Evolutionary conservation across 2,797 vertebrate genomes (phyloP).

Genomic region (Ciconia nigra): DNA sequence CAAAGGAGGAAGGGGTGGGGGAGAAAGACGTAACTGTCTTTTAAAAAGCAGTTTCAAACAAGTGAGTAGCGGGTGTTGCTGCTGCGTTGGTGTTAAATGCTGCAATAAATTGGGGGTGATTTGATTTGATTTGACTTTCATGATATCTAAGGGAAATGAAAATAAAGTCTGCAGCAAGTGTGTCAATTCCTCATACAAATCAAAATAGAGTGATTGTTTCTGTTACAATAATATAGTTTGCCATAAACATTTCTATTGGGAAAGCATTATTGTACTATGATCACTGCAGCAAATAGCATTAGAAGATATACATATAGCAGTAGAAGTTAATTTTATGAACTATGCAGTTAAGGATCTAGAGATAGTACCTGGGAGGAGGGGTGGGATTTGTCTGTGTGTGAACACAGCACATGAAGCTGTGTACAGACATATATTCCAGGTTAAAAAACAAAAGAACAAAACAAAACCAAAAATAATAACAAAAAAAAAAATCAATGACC

Average conservation of each 20-base stretch:
- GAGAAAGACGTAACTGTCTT: not conserved
- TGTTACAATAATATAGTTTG: constrained; percentile 21
- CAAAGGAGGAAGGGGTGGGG: not conserved
- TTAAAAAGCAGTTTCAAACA: not conserved
- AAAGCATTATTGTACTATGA: not conserved
- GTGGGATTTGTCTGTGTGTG: not conserved
- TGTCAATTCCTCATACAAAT: constrained; percentile 26
- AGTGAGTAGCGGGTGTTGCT: not conserved
- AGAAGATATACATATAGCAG: not conserved
- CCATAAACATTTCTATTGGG: constrained; percentile 23
- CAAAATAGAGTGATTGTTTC: constrained; percentile 30
- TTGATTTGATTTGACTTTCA: constrained; percentile 37
- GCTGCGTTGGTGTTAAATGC: constrained; percentile 9
- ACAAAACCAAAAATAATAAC: not conserved
- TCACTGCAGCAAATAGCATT: constrained; percentile 5
- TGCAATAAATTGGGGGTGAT: constrained; percentile 19
- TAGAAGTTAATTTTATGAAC: constrained; percentile 10
- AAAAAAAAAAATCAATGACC: not conserved
- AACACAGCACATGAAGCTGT: not conserved
- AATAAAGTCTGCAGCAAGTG: constrained; percentile 32
- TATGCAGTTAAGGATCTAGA: not conserved
- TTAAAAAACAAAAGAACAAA: not conserved
- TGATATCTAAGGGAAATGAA: constrained; percentile 40
- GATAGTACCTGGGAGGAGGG: not conserved
- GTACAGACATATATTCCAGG: not conserved